phyloP scores from a whole-genome alignment of 2,113 vertebrate species.

The Butastur rufipennis region DNA sequence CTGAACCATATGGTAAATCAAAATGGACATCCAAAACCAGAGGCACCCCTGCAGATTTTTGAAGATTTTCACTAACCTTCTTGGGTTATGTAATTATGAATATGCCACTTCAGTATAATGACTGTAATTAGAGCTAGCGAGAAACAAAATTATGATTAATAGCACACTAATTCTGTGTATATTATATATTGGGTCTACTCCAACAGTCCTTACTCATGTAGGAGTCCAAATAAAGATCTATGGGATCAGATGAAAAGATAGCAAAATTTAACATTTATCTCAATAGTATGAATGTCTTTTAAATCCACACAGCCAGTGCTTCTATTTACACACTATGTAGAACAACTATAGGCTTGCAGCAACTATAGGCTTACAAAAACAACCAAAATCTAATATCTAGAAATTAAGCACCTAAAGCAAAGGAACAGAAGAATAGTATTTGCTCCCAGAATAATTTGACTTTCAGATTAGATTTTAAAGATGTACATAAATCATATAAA shows the following conservation, averaged over 20 bases:
- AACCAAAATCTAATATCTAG: not conserved
- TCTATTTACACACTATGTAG: not conserved
- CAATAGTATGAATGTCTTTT: not conserved
- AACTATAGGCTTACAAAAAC: not conserved
- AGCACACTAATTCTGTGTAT: not conserved
- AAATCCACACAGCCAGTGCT: not conserved
- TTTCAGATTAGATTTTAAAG: not conserved
- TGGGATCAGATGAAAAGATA: not conserved
- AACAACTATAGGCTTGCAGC: not conserved
- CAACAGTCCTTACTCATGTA: not conserved
- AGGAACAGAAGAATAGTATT: not conserved
- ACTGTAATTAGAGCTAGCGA: not conserved
- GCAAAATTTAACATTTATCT: not conserved
- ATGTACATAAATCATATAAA: not conserved
- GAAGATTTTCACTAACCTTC: conserved; percentile 3
- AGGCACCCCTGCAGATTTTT: not conserved
- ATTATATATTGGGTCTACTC: not conserved
- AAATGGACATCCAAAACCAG: not conserved
- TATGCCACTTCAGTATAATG: not conserved
- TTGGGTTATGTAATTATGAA: not conserved
- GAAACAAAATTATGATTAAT: conserved; percentile 9
- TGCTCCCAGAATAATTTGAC: not conserved
- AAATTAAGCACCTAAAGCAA: not conserved
- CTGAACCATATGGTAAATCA: not conserved
- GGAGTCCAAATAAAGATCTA: not conserved